Base-by-base conservation (phyloP, 1,140 invertebrate genomes). In the Apis laboriosa region DNA sequence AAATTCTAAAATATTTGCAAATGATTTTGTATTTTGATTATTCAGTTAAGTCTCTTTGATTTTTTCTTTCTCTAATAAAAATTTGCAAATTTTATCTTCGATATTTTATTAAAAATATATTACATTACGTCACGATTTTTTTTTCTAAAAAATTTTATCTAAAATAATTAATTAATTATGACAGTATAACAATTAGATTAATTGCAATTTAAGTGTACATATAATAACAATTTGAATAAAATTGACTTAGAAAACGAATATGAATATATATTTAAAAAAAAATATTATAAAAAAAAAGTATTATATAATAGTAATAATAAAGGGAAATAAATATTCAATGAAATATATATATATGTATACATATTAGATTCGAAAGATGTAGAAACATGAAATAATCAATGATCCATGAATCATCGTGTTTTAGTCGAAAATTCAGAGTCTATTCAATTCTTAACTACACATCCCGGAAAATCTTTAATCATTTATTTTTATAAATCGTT, bases 291-390 rank as follows among this genome's bases (percentile, higher is more conserved):
- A 34, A 24, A 28, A 49, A 72, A 72, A 51, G 49, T 56, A 51
- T 17, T 73, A 71, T 11, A 17, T 51, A 51, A 60, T 34, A 63
- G 11, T n/a, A 17, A 34, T 56, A 21, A 74, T 58, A 60, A 81
- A 81, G 34, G 72, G 64, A 84, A 84, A 84, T 34, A 49, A 11
- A 61, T 56, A 58, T 56, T 81, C 64, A 51, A 74, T 55, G 49
- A 49, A 60, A 78, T 78, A 53, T 78, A 53, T 58, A 58, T 66
- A 84, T 80, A 66, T 78, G 81, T 58, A 58, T 64, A 84, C 74
- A 66, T 78, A 68, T 84, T 84, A 84, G 64, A 80, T 15, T 61
- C 83, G 71, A 84, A 84, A 55, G 63, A 84, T 24, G 71, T 55
- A 68, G 75, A 70, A 76, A 58, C 9, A 73, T 19, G 34, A 70